phyloP scores from a whole-genome alignment of 2,888 invertebrate species.

The Sipha maydis region DNA sequence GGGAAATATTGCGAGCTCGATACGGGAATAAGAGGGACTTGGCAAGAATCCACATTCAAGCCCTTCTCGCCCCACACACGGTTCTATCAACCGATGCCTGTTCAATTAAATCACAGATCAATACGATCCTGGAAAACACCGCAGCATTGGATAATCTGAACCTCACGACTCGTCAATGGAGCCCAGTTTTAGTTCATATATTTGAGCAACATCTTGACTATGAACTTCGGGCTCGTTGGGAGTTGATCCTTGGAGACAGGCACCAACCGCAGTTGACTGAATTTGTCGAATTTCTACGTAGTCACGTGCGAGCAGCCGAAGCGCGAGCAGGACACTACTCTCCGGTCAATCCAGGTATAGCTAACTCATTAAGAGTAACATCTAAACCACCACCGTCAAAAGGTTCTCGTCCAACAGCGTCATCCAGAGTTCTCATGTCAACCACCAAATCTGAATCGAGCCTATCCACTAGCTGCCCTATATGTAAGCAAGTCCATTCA shows the following conservation, averaged over 20 bases:
- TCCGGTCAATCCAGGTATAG: too few relatives aligned
- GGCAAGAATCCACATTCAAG: not conserved
- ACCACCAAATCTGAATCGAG: not conserved
- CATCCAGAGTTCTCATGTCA: not conserved
- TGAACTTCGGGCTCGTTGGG: not conserved
- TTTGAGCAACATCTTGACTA: conserved; percentile 3
- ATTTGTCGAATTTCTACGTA: not conserved
- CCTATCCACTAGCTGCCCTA: too few relatives aligned
- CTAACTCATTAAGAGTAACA: too few relatives aligned
- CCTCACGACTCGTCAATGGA: not conserved
- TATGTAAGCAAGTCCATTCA: not conserved
- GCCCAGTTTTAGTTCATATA: not conserved
- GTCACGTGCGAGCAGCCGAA: not conserved
- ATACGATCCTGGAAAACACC: not conserved
- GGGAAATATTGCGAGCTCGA: not conserved
- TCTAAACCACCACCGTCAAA: too few relatives aligned
- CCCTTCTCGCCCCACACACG: not conserved
- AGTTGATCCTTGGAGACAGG: not conserved
- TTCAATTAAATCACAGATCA: not conserved
- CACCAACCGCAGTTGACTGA: not conserved
- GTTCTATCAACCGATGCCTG: not conserved
- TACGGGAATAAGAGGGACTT: conserved; percentile 1
- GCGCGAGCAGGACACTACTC: too few relatives aligned
- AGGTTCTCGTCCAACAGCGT: not conserved
- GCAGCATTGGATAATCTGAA: not conserved